phyloP scores from a whole-genome alignment of 2,888 invertebrate genomes.

The Mythimna vitellina region DNA sequence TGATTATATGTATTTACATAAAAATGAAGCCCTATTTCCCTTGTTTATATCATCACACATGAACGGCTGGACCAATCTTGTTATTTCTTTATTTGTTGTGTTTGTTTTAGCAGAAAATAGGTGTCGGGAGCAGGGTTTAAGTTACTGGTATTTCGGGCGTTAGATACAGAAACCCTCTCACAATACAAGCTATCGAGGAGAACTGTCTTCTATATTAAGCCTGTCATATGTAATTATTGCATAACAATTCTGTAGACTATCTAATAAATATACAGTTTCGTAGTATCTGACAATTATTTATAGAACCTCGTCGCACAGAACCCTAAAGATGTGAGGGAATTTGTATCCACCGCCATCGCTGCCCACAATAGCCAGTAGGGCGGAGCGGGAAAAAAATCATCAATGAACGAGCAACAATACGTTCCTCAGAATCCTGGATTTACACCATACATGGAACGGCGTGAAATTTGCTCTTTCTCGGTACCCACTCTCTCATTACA shows the following conservation, averaged over 20 bases:
- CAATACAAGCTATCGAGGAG: too few species aligned
- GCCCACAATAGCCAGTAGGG: constrained; percentile 78
- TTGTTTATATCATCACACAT: too few species aligned
- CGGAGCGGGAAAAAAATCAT: constrained; percentile 79
- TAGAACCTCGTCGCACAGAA: constrained; percentile 25
- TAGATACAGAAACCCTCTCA: too few species aligned
- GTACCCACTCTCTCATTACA: constrained; percentile 70
- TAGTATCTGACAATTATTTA: neutral
- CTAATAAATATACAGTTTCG: neutral
- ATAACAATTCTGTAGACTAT: neutral
- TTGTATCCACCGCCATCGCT: constrained; percentile 68
- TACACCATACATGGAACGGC: constrained; percentile 71
- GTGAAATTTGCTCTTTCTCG: constrained; percentile 80
- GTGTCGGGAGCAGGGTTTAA: too few species aligned
- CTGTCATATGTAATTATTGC: neutral
- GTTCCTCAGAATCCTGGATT: constrained; percentile 75
- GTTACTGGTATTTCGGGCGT: too few species aligned
- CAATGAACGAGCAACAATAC: constrained; percentile 79
- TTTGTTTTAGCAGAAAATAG: too few species aligned
- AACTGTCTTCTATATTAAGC: neutral
- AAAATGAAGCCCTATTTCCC: too few species aligned
- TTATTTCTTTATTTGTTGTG: too few species aligned
- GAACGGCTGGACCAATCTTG: too few species aligned
- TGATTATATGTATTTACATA: too few species aligned
- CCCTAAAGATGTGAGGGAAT: constrained; percentile 56